phyloP scores from a whole-genome alignment of 1,140 invertebrate species.

The Lasioglossum baleicum region DNA sequence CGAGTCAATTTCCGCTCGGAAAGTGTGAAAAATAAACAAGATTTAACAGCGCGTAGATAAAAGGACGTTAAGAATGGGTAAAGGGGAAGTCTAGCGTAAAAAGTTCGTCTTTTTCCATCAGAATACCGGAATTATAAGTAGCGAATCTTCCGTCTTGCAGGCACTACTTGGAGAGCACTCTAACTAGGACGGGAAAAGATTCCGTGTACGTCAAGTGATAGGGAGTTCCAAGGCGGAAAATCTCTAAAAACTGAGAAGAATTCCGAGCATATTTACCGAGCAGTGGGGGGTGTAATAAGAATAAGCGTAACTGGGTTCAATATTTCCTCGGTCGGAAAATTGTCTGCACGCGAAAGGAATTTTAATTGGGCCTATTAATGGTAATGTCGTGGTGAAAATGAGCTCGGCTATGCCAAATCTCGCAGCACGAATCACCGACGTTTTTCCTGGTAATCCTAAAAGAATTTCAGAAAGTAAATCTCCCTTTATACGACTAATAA shows the following conservation, averaged over 20 bases:
- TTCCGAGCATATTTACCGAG: conserved; percentile 18
- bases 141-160: background rate
- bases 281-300: conserved; percentile 5
- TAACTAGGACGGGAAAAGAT: background rate
- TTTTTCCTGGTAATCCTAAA: too few species aligned
- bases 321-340: conserved; percentile 28
- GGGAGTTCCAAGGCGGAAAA: background rate
- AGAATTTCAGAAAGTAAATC: too few species aligned
- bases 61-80: background rate
- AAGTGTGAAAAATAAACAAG: too few species aligned
- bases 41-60: too few species aligned
- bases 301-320: background rate
- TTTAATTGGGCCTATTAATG: conserved; percentile 38
- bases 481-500: too few species aligned
- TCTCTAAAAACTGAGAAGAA: background rate
- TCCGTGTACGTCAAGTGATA: background rate
- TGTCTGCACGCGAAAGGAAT: conserved; percentile 19
- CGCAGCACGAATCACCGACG: background rate
- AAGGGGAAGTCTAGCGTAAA: background rate
- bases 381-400: conserved; percentile 1
- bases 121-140: background rate
- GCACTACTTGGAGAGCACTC: background rate
- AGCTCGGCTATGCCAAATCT: conserved; percentile 2
- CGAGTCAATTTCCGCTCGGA: too few species aligned
- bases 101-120: background rate